phyloP scores from a whole-genome alignment of 2,888 invertebrate species.

The Tridacna crocea region DNA sequence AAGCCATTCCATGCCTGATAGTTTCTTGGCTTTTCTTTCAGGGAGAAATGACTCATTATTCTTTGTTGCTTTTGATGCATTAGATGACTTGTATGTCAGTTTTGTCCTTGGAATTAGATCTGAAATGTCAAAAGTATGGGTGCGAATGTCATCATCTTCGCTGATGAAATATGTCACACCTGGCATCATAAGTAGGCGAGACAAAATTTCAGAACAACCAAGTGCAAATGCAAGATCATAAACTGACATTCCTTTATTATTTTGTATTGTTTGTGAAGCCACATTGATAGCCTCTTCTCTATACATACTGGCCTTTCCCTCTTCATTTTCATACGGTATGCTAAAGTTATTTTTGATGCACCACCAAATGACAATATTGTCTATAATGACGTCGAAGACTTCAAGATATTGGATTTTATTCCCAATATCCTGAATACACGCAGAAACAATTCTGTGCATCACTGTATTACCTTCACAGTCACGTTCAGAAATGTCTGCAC shows the following conservation, averaged over 20 bases:
- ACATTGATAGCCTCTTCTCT: slow-evolving; percentile 65
- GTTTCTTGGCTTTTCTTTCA: not conserved
- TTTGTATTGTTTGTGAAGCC: slow-evolving; percentile 67
- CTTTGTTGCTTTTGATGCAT: not conserved
- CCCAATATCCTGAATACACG: slow-evolving; percentile 58
- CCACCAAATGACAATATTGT: slow-evolving; percentile 74
- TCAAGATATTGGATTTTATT: slow-evolving; percentile 61
- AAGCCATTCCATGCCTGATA: slow-evolving; percentile 76
- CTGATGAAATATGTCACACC: slow-evolving; percentile 67
- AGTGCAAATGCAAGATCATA: slow-evolving; percentile 71
- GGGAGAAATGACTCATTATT: not conserved
- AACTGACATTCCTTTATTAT: slow-evolving; percentile 71
- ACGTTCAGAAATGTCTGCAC: slow-evolving; percentile 71
- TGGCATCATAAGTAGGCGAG: slow-evolving; percentile 48
- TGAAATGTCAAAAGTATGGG: slow-evolving; percentile 76
- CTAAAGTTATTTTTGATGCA: slow-evolving; percentile 65
- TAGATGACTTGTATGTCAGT: not conserved
- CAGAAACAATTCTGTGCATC: slow-evolving; percentile 71
- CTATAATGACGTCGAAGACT: slow-evolving; percentile 61
- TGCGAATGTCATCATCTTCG: slow-evolving; percentile 12
- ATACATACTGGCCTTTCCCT: slow-evolving; percentile 42
- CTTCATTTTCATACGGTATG: slow-evolving; percentile 68
- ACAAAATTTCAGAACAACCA: slow-evolving; percentile 57
- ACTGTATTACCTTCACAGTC: slow-evolving; percentile 74
- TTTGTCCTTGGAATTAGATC: slow-evolving; percentile 71